Evolutionary conservation across 2,888 invertebrate genomes (phyloP).

Genomic region (Brachyopa scutellaris): DNA sequence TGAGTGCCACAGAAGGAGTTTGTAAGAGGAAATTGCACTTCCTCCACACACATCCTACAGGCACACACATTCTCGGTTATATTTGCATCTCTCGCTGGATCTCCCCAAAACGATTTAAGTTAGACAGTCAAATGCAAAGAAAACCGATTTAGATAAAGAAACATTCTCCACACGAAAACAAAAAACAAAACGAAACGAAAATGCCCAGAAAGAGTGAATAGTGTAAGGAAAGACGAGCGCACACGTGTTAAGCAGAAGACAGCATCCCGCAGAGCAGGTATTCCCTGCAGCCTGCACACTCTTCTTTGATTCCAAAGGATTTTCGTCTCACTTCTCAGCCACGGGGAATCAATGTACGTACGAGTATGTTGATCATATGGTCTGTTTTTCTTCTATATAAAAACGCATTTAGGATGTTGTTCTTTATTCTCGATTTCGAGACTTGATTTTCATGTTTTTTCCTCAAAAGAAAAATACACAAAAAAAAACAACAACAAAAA

Average conservation of each 20-base stretch:
- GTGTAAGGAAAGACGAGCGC: slow-evolving; percentile 57
- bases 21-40: slow-evolving; percentile 70
- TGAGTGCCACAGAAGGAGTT: slow-evolving; percentile 36
- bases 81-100: slow-evolving; percentile 62
- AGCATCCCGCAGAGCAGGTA: slow-evolving; percentile 67
- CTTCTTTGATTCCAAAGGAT: slow-evolving; percentile 34
- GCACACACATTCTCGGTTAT: slow-evolving; percentile 1
- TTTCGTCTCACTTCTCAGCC: slow-evolving; percentile 15
- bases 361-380: slow-evolving; percentile 59
- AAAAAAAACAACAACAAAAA: slow-evolving; percentile 26
- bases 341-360: slow-evolving; percentile 5
- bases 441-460: slow-evolving; percentile 62
- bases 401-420: slow-evolving; percentile 43
- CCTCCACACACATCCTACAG: slow-evolving; percentile 54
- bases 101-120: background rate
- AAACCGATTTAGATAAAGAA: slow-evolving; percentile 64
- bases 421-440: slow-evolving; percentile 22
- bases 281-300: slow-evolving; percentile 52
- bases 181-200: background rate
- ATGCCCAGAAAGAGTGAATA: background rate
- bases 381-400: slow-evolving; percentile 38
- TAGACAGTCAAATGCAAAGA: slow-evolving; percentile 37
- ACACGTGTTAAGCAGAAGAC: slow-evolving; percentile 71
- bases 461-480: slow-evolving; percentile 6
- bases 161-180: slow-evolving; percentile 1